Conservation (phyloP, 2,888 invertebrate species). For the Lasioglossum leucozonium region DNA sequence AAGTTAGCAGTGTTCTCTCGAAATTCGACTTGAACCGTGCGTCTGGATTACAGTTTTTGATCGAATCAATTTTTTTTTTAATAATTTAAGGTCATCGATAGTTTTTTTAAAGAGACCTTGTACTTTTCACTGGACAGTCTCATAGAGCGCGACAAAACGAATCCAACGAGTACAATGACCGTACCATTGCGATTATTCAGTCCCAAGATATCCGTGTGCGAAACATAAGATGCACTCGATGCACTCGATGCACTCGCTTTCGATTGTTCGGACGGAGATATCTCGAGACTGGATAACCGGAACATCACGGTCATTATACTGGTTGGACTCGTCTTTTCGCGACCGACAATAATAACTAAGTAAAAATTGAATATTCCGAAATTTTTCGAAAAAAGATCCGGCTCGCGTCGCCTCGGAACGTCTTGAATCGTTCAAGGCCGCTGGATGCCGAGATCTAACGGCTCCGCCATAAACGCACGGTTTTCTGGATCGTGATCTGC, state of each 20-base stretch:
- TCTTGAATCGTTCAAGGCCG: neutral
- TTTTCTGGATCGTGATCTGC: conserved; percentile 14
- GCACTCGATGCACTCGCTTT: neutral
- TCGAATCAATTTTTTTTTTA: neutral
- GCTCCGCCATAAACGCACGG: neutral
- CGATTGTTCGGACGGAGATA: neutral
- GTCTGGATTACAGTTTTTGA: too few species aligned
- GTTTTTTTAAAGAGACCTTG: neutral
- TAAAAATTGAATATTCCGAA: neutral
- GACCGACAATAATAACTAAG: neutral
- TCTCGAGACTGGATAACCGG: neutral
- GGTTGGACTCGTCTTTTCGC: neutral
- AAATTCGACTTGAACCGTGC: too few species aligned
- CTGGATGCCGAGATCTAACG: neutral
- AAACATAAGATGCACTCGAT: neutral
- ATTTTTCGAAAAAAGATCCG: neutral
- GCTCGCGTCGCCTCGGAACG: neutral
- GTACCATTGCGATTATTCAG: neutral
- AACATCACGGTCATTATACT: neutral
- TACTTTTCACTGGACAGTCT: neutral
- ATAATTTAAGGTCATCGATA: neutral
- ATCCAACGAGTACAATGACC: neutral
- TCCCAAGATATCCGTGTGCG: neutral
- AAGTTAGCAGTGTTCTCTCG: too few species aligned
- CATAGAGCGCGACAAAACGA: neutral